Evolutionary conservation across 1,140 invertebrate genomes (phyloP), one percentile per base, ranked within the genome.

Genomic region (Eciton burchellii): DNA sequence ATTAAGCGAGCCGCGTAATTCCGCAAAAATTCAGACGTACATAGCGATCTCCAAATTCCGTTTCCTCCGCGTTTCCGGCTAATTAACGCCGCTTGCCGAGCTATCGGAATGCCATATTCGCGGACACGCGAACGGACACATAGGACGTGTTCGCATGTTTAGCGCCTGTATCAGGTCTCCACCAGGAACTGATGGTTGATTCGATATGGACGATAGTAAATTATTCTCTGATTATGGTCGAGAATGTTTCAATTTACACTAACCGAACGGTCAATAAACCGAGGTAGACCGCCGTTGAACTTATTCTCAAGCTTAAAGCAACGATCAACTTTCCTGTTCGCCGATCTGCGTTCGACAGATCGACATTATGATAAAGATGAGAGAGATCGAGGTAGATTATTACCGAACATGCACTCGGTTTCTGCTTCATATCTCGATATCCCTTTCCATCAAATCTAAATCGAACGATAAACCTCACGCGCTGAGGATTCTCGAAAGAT

Each of bases 31-130:
- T 56, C 49, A 54, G 29, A 57, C 54, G 81, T 29, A 66, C 73
- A n/a, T 63, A 19, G 60, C 66, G 74, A 77, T 77, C 45, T 79
- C 56, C 26, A 60, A 54, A 84, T 87, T 86, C 85, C 85, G 62
- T 52, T 68, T 81, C 65, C 79, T 81, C 57, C 79, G 52, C 56
- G 70, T 81, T 81, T 81, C 70, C 84, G 47, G 84, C 81, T 87
- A 87, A 87, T 87, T 87, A 87, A 87, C 85, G 73, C 74, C 73
- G 65, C 45, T 57, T 16, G 54, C 35, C 79, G 57, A 86, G 79
- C 72, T 83, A 86, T 86, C 82, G 85, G 85, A 86, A 87, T 87
- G 85, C 81, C 82, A 87, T 87, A 87, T 87, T 60, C 73, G 65
- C 52, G 63, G 41, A 70, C 63, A 49, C 70, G 74, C 70, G 63